Evolutionary conservation across 2,113 vertebrate genomes (phyloP).

Genomic region (Salminus brasiliensis): DNA sequence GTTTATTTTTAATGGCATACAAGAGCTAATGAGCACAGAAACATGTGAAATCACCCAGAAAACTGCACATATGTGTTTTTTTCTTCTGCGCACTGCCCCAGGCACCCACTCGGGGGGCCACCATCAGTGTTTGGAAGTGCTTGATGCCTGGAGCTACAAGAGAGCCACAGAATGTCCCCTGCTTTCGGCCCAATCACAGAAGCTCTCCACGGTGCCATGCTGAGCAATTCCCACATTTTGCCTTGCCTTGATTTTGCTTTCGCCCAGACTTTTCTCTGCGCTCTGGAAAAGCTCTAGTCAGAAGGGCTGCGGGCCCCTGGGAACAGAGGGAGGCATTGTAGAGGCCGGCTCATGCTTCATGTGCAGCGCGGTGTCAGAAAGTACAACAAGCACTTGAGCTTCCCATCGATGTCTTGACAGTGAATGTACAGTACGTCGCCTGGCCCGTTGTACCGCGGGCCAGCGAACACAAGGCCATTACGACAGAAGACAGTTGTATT

Average conservation of each 20-base stretch:
- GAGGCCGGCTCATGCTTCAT: not conserved
- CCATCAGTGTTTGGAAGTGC: not conserved
- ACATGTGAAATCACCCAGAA: too few species aligned
- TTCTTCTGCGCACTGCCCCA: conserved; percentile 8
- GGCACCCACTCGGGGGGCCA: conserved; percentile 19
- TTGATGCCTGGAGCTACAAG: conserved; percentile 39
- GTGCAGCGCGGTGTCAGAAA: conserved; percentile 1
- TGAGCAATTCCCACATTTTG: not conserved
- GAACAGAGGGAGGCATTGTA: not conserved
- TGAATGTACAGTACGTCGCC: not conserved
- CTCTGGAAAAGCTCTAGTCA: not conserved
- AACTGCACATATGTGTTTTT: not conserved
- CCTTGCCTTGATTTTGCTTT: not conserved
- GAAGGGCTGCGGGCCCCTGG: not conserved
- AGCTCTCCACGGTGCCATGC: not conserved
- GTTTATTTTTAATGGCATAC: too few species aligned
- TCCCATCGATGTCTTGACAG: not conserved
- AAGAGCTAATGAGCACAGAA: too few species aligned
- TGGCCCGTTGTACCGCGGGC: not conserved
- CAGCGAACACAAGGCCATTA: not conserved
- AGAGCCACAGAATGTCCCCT: not conserved
- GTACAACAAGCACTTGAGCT: conserved; percentile 4
- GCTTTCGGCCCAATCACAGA: conserved; percentile 1
- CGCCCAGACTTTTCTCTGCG: not conserved
- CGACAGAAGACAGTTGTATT: not conserved